Base-by-base conservation (phyloP, 2,888 invertebrate species). In the Gastrophysa polygoni region DNA sequence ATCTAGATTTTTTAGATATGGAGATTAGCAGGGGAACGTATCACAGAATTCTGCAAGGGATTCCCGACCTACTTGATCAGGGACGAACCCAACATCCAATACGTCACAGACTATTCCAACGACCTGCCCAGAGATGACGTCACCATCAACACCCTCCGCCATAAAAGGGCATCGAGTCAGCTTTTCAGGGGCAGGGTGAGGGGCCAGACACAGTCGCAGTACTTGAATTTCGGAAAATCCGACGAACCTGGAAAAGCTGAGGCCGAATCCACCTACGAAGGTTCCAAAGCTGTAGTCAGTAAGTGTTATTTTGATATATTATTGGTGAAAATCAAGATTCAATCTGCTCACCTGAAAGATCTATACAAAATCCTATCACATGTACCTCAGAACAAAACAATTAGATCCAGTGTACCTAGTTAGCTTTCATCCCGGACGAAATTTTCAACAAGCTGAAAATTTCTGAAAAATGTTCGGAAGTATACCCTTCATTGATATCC, bases 121-220 rank as follows among this genome's bases (percentile, higher is more conserved):
- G 59, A 56, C 29, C 17, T 59, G 11, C 49, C 62, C 16, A 57
- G 59, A 24, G 47, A 34, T 51, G 59, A 59, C 3, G 52, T 48
- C 7, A 61, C 61, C 56, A 52, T 20, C 47, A 16, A 50, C 17
- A 44, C 38, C 44, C 38, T 11, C 3, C 57, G 63, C n/a, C 34
- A 24, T 14, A 61, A 75, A 70, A 70, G 80, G 21, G 69, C 76
- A n/a, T 73, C 76, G 10, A 70, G 73, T 54, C 73, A 76, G 55
- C 77, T 73, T 59, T 78, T 77, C 56, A 70, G 71, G 34, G 79
- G 84, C 46, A 85, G 87, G 18, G 82, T 85, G 71, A 82, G 90
- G 52, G 92, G 92, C 1, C 93, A 93, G 80, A 92, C 93, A 0
- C 93, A 93, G 78, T 92, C 92, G 1, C 93, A 93, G 77, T 93